Conservation (phyloP, 2,797 vertebrate genomes). For the Parotocinclus haroldoi region DNA sequence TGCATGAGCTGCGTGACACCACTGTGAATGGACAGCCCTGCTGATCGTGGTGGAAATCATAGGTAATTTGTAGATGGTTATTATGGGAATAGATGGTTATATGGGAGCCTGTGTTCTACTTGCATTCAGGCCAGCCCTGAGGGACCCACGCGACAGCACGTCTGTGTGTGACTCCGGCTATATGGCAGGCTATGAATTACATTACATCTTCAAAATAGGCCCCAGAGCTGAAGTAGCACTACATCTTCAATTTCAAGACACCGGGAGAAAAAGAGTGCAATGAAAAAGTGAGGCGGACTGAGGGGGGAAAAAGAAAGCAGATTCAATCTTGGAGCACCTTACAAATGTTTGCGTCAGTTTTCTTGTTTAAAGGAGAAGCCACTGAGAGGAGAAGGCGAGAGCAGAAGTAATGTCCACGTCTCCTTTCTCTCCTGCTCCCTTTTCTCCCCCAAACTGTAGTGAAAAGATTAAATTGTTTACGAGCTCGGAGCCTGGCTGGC, state of each 20-base stretch:
- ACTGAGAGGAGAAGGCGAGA: constrained; percentile 52
- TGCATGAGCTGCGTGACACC: constrained; percentile 22
- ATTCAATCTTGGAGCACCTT: constrained; percentile 73
- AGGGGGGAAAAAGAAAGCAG: constrained; percentile 60
- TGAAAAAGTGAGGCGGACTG: constrained; percentile 38
- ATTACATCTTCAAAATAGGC: constrained; percentile 76
- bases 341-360: constrained; percentile 78
- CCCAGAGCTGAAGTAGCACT: constrained; percentile 69
- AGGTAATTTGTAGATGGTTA: constrained; percentile 40
- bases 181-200: constrained; percentile 72
- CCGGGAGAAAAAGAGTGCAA: constrained; percentile 47
- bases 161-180: constrained; percentile 39
- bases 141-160: constrained; percentile 32
- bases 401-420: constrained; percentile 69
- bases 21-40: constrained; percentile 28
- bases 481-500: constrained; percentile 85
- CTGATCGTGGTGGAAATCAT: constrained; percentile 29
- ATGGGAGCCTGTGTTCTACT: constrained; percentile 32
- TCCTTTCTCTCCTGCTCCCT: constrained; percentile 51
- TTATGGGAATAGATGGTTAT: constrained; percentile 39
- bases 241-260: constrained; percentile 75
- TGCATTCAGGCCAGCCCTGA: constrained; percentile 35
- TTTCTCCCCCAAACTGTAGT: constrained; percentile 82
- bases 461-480: constrained; percentile 99
- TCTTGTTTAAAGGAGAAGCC: constrained; percentile 66